These are phyloP conservation scores for Bos indicus DNA, from an alignment of 2,113 vertebrate genomes.

Conservation along the genomic window DNA sequence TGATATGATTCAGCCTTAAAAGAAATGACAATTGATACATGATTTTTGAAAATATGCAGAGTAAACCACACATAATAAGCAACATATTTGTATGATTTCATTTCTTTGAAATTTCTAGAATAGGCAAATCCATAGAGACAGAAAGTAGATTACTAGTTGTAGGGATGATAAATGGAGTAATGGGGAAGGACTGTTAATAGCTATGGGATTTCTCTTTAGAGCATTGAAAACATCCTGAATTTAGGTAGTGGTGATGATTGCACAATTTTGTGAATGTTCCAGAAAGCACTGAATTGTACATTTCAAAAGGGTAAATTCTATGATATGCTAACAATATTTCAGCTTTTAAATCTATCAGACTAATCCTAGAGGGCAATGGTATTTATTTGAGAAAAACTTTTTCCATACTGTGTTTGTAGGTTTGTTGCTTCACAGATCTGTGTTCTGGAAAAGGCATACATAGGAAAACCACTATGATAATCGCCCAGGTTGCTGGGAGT, in stretches of 20 bases:
- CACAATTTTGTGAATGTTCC: not conserved
- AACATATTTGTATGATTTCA: not conserved
- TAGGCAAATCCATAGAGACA: not conserved
- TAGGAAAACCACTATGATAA: not conserved
- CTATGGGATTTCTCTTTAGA: not conserved
- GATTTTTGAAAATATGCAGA: not conserved
- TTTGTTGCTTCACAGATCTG: not conserved
- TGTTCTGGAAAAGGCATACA: not conserved
- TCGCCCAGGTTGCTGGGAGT: not conserved
- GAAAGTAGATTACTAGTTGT: not conserved
- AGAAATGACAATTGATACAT: not conserved
- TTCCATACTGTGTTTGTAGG: not conserved
- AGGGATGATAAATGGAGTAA: not conserved
- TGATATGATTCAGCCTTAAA: not conserved
- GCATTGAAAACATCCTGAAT: not conserved
- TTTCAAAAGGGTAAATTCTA: not conserved
- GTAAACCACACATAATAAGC: not conserved
- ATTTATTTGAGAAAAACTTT: not conserved
- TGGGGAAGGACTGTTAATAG: not conserved
- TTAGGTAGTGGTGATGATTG: not conserved
- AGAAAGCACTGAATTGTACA: not conserved
- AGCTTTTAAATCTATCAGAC: not conserved
- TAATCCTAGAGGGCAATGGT: not conserved
- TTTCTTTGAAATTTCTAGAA: not conserved
- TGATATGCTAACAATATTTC: not conserved